Percentiles rank a stretch among this genome's conserved stretches.
phyloP scores from a whole-genome alignment of 2,888 invertebrate species.

The Meliscaeva auricollis region DNA sequence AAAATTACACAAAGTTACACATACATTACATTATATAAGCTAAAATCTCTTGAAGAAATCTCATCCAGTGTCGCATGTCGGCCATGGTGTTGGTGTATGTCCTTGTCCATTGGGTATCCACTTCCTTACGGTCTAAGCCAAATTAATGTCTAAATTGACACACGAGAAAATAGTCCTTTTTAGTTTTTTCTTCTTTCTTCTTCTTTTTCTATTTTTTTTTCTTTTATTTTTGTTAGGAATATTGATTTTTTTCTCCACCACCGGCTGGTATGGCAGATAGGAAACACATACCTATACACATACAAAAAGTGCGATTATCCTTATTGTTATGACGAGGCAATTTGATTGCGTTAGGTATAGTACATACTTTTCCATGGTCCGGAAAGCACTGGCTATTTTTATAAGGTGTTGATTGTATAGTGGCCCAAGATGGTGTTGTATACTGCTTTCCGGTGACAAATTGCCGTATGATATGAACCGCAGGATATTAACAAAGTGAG shows the following conservation, averaged over 20 bases:
- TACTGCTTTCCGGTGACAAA: slow-evolving; percentile 58
- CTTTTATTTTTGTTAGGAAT: slow-evolving; percentile 3
- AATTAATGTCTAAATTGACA: slow-evolving; percentile 68
- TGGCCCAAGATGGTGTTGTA: slow-evolving; percentile 40
- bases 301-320: slow-evolving; percentile 36
- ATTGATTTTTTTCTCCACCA: slow-evolving; percentile 65
- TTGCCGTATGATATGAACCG: slow-evolving; percentile 37
- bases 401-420: slow-evolving; percentile 33
- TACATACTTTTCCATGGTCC: slow-evolving; percentile 1
- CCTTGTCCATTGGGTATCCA: slow-evolving; percentile 15
- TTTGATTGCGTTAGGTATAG: slow-evolving; percentile 57
- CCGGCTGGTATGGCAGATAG: background rate
- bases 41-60: slow-evolving; percentile 40
- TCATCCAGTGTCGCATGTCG: slow-evolving; percentile 24
- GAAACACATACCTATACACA: background rate
- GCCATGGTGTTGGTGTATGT: background rate
- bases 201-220: slow-evolving; percentile 3
- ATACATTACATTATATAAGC: slow-evolving; percentile 23
- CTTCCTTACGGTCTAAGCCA: slow-evolving; percentile 56
- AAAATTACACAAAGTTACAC: slow-evolving; percentile 44
- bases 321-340: slow-evolving; percentile 68
- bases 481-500: slow-evolving; percentile 3
- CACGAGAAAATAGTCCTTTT: slow-evolving; percentile 43
- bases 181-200: background rate
- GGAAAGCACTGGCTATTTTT: slow-evolving; percentile 28